Percentiles rank a stretch among this genome's conserved stretches.
phyloP scores from a whole-genome alignment of 2,797 vertebrate species.

The Decapterus maruadsi region DNA sequence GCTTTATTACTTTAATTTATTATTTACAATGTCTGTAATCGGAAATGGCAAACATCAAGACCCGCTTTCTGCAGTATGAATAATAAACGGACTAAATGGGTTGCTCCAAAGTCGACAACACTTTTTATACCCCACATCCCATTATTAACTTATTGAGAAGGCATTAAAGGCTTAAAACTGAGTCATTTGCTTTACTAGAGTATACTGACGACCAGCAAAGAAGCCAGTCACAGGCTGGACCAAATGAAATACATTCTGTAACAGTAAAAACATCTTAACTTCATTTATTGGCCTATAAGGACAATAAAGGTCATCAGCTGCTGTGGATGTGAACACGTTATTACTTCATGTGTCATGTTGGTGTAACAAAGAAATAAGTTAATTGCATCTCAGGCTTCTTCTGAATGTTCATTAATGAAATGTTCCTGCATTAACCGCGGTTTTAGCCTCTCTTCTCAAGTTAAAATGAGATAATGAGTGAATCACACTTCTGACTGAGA shows the following conservation, averaged over 20 bases:
- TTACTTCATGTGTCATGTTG: neutral
- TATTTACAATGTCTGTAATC: constrained; percentile 10
- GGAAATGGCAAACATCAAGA: constrained; percentile 27
- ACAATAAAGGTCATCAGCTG: neutral
- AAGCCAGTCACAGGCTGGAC: constrained; percentile 7
- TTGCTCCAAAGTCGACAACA: neutral
- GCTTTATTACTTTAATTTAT: constrained; percentile 26
- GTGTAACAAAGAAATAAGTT: neutral
- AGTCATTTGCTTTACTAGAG: constrained; percentile 13
- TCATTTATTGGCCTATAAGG: neutral
- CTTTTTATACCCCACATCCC: neutral
- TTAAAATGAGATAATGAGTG: neutral
- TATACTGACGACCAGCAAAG: neutral
- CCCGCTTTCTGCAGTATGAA: constrained; percentile 34
- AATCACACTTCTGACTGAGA: neutral
- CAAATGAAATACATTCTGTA: constrained; percentile 4
- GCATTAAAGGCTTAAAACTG: constrained; percentile 9
- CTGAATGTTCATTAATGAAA: neutral
- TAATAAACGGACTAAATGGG: constrained; percentile 49
- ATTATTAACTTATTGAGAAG: constrained; percentile 27
- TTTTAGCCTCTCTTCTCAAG: neutral
- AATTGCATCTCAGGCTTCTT: neutral
- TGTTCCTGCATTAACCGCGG: neutral
- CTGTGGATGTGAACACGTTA: neutral
- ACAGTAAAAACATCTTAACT: neutral